Conservation (phyloP, 2,797 vertebrate species). For the Anas flavirostris region DNA sequence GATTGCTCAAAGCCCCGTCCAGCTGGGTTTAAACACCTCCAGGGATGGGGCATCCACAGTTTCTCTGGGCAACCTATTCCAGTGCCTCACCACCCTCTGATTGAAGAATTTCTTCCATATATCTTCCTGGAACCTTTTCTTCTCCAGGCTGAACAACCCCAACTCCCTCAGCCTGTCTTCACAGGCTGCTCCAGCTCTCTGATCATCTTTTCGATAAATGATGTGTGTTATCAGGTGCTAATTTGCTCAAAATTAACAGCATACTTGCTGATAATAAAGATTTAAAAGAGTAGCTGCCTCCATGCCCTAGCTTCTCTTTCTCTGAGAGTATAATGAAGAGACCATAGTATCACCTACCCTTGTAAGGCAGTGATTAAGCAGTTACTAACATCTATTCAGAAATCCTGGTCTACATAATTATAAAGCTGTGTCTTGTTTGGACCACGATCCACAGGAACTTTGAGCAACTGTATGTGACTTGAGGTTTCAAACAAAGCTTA, state of each 20-base stretch:
- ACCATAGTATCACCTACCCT: not conserved
- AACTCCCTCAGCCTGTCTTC: too few species aligned
- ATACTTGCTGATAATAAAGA: not conserved
- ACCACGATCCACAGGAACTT: not conserved
- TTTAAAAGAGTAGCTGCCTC: not conserved
- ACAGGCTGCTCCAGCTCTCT: too few species aligned
- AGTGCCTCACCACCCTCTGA: too few species aligned
- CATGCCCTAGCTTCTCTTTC: not conserved
- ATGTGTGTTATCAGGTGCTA: not conserved
- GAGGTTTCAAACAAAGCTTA: conserved; percentile 1
- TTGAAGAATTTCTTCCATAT: too few species aligned
- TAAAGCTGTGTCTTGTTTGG: not conserved
- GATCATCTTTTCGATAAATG: too few species aligned
- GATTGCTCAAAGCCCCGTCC: too few species aligned
- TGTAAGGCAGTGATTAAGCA: not conserved
- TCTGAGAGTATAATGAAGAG: not conserved
- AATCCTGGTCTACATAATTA: not conserved
- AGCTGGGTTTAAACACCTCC: too few species aligned
- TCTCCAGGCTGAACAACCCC: too few species aligned
- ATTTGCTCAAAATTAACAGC: not conserved
- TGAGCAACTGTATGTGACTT: not conserved
- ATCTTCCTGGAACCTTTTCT: too few species aligned
- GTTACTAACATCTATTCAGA: not conserved
- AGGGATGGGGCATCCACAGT: too few species aligned
- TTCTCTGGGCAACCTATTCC: too few species aligned